Evolutionary conservation across 2,113 vertebrate species (phyloP), one percentile per base, ranked within the genome.

Genomic region (Etheostoma cragini): DNA sequence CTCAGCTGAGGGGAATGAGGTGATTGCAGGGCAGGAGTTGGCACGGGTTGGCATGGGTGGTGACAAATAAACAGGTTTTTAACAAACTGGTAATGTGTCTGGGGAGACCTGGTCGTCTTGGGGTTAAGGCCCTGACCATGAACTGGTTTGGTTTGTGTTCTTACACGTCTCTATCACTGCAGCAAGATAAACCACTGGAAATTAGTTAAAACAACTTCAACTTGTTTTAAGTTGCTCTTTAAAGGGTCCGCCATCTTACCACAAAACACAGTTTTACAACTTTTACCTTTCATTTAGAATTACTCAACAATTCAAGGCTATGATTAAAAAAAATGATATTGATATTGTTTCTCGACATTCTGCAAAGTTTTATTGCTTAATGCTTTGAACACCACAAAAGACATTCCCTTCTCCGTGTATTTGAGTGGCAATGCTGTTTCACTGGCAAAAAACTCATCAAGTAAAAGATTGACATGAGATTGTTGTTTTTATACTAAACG

Each of bases 61-160:
- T 58, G 57, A 33, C 8, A 33, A 33, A 33, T 30, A 11, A 42
- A 47, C 8, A 7, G n/a, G 10, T 63, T 62, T 72, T 61, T 24
- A 54, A 79, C 12, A 75, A 70, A 75, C 26, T 38, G 54, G 14
- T 22, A 52, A 58, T 45, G 64, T 60, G 21, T 54, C n/a, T 24
- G 15, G 22, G 35, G 52, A 24, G 53, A 57, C 21, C 15, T 19
- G 26, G 4, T 60, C 24, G 6, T 12, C 45, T 35, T 3, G 13
- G 5, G 30, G 6, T 58, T 14, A 21, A 30, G 4, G 17, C 8
- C 38, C 38, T 42, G 38, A 42, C 8, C 38, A 42, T 11, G 10
- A 42, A 42, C 53, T n/a, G 4, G 11, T 21, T n/a, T 5, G 4
- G 21, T 42, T 62, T 15, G 14, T 62, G 35, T 21, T 26, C 4